Conservation (phyloP, 2,797 vertebrate genomes). For the Phrynocephalus guinanensis region DNA sequence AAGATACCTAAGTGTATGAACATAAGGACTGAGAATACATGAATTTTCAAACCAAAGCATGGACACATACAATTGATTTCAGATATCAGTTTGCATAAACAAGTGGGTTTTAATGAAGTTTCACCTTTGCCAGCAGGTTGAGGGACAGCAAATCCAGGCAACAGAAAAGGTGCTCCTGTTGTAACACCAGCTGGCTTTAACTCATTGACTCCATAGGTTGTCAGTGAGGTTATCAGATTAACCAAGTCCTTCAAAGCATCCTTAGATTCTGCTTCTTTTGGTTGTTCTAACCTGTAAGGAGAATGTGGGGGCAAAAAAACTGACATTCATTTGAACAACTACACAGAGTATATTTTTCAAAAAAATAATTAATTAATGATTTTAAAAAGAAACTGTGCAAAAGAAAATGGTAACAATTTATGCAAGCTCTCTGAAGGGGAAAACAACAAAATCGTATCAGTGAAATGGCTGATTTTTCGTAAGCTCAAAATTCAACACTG, state of each 20-base stretch:
- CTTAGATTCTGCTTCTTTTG: conserved; percentile 95
- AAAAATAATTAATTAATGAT: background rate
- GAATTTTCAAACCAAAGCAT: background rate
- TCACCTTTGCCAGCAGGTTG: conserved; percentile 94
- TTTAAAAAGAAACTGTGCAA: too few species aligned
- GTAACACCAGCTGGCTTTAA: conserved; percentile 94
- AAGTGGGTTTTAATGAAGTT: conserved; percentile 34
- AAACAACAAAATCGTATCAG: too few species aligned
- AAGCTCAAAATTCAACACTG: too few species aligned
- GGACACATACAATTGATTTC: background rate
- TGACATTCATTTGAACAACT: conserved; percentile 11
- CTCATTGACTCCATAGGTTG: conserved; percentile 92
- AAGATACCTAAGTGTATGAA: too few species aligned
- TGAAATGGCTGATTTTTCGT: too few species aligned
- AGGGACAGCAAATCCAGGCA: conserved; percentile 95
- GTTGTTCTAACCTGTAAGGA: conserved; percentile 90
- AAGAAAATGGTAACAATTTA: too few species aligned
- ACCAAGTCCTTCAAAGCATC: conserved; percentile 96
- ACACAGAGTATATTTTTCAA: background rate
- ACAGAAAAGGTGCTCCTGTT: conserved; percentile 93
- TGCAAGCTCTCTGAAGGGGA: too few species aligned
- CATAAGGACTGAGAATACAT: background rate
- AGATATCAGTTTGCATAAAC: background rate
- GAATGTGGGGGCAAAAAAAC: conserved; percentile 49
- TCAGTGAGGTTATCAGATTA: conserved; percentile 94